Percentiles rank a stretch among this genome's conserved stretches.
phyloP scores from a whole-genome alignment of 1,140 invertebrate species.

The Papilio helenus region DNA sequence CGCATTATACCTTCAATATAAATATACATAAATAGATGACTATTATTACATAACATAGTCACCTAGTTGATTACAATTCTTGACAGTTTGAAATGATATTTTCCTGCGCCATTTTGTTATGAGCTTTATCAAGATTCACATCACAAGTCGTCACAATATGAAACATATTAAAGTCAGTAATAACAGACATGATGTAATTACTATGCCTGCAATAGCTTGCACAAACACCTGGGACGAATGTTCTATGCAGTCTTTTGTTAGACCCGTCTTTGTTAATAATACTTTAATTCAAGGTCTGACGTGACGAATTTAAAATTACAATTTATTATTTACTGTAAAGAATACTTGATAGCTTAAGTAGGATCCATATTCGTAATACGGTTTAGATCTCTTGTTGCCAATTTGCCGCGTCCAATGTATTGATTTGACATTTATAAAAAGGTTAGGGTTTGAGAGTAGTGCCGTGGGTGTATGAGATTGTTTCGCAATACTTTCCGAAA shows the following conservation, averaged over 20 bases:
- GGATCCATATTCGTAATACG: background rate
- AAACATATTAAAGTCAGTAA: conserved; percentile 11
- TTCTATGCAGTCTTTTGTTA: background rate
- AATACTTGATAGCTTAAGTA: background rate
- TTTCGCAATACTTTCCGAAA: background rate
- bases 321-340: background rate
- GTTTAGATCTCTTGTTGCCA: background rate
- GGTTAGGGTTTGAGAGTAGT: background rate
- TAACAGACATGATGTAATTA: conserved; percentile 19
- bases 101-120: background rate
- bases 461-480: background rate
- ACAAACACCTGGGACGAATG: conserved; percentile 30
- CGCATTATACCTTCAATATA: background rate
- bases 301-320: conserved; percentile 6
- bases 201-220: conserved; percentile 2
- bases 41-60: background rate
- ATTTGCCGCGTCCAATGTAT: background rate
- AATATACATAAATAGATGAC: background rate
- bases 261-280: conserved; percentile 17
- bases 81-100: background rate
- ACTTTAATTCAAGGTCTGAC: background rate
- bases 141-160: background rate
- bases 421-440: background rate
- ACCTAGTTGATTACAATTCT: conserved; percentile 8
- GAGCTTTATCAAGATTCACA: conserved; percentile 11